Percentiles rank a stretch among this genome's conserved stretches.
Evolutionary conservation across 2,888 invertebrate genomes (phyloP).

Genomic region (Choreutis nemorana): DNA sequence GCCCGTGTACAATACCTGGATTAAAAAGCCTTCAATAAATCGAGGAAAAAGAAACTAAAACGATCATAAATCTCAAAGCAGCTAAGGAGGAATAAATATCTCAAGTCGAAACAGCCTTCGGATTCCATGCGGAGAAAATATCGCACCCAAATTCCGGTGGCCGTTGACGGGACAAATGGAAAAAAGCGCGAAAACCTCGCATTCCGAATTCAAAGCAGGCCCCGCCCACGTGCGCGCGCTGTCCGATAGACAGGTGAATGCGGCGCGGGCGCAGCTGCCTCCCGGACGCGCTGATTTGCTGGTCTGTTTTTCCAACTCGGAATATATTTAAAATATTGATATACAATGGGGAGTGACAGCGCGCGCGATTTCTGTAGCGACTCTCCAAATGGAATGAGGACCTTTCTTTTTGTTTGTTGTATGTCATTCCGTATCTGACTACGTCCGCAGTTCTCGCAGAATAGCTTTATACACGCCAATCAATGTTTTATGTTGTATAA

Average conservation of each 20-base stretch:
- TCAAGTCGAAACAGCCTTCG: conserved; percentile 52
- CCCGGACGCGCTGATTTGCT: conserved; percentile 40
- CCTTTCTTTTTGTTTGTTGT: conserved; percentile 19
- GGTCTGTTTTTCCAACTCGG: conserved; percentile 39
- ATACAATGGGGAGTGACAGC: conserved; percentile 48
- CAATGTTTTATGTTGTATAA: no score
- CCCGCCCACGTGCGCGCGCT: conserved; percentile 51
- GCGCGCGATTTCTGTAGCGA: conserved; percentile 24
- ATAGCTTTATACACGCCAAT: no score
- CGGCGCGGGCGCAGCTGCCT: conserved; percentile 37
- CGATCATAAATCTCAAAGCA: conserved; percentile 40
- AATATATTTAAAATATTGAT: conserved; percentile 53
- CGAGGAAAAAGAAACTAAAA: conserved; percentile 26
- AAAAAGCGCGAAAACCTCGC: conserved; percentile 47
- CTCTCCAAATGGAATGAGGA: conserved; percentile 15
- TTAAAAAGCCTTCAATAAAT: conserved; percentile 41
- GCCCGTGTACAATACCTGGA: conserved; percentile 39
- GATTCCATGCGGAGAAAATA: conserved; percentile 59
- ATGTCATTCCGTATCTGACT: no score
- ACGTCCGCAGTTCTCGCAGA: no score
- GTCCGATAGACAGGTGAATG: conserved; percentile 54
- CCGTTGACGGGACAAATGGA: conserved; percentile 44
- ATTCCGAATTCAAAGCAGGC: conserved; percentile 31
- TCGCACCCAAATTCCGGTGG: conserved; percentile 61
- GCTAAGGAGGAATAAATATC: conserved; percentile 42